Percentiles rank a stretch among this genome's conserved stretches.
phyloP scores from a whole-genome alignment of 2,113 vertebrate species.

The Sitta europaea region DNA sequence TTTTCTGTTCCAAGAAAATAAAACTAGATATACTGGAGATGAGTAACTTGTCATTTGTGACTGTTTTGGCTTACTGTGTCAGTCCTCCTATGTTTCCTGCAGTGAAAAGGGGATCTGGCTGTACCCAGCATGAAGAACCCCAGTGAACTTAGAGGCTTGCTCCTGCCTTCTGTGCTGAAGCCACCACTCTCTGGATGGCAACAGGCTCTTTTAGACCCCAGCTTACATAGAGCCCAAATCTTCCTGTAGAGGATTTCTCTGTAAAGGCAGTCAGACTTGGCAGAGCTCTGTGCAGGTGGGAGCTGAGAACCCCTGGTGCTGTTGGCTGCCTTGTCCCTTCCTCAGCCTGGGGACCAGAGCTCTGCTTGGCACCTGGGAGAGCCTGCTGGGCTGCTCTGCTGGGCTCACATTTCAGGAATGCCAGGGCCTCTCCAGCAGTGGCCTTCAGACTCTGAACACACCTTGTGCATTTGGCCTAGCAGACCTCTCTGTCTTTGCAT shows the following conservation, averaged over 20 bases:
- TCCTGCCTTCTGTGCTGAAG: not conserved
- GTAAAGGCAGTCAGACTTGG: not conserved
- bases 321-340: not conserved
- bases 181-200: not conserved
- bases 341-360: not conserved
- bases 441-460: not conserved
- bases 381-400: not conserved
- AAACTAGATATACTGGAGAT: not conserved
- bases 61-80: not conserved
- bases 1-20: not conserved
- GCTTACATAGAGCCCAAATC: not conserved
- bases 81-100: not conserved
- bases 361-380: not conserved
- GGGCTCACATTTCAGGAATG: accelerated
- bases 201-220: not conserved
- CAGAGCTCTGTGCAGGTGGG: not conserved
- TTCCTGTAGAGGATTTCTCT: not conserved
- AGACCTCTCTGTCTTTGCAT: not conserved
- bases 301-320: not conserved
- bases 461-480: not conserved
- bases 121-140: not conserved
- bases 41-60: not conserved
- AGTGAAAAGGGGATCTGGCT: not conserved
- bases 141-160: not conserved
- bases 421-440: too few species aligned